phyloP scores from a whole-genome alignment of 2,113 vertebrate genomes.

The Oreocharis arfaki region DNA sequence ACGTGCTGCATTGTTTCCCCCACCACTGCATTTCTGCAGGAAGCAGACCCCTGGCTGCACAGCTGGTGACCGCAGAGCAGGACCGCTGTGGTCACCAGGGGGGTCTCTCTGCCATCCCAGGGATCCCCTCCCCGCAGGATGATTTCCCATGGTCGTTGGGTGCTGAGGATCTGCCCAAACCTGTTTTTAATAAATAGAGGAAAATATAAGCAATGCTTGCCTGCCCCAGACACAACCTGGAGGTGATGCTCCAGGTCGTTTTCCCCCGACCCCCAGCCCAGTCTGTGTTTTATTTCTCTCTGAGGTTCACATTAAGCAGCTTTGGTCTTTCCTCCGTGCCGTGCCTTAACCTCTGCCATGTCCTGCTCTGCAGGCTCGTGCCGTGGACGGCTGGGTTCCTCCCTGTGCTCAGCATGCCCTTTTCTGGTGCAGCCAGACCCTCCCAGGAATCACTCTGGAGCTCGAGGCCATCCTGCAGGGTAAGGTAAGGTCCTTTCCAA shows the following conservation, averaged over 20 bases:
- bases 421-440: neutral
- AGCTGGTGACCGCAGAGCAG: neutral
- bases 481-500: constrained; percentile 59
- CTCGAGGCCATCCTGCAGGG: constrained; percentile 51
- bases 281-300: neutral
- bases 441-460: constrained; percentile 47
- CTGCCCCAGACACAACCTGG: neutral
- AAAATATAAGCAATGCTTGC: neutral
- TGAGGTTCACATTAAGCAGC: neutral
- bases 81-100: accelerated
- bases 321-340: accelerated
- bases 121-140: neutral
- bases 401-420: neutral
- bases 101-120: neutral
- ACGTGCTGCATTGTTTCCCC: neutral
- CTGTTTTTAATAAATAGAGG: neutral
- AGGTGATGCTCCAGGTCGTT: neutral
- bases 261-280: accelerated
- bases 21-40: neutral
- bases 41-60: neutral
- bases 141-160: neutral
- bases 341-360: neutral
- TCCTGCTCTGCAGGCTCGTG: constrained; percentile 34
- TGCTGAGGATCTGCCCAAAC: neutral
- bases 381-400: neutral